Evolutionary conservation across 2,888 invertebrate genomes (phyloP), one percentile per base, ranked within the genome.

Genomic region (Aphrophora alni): DNA sequence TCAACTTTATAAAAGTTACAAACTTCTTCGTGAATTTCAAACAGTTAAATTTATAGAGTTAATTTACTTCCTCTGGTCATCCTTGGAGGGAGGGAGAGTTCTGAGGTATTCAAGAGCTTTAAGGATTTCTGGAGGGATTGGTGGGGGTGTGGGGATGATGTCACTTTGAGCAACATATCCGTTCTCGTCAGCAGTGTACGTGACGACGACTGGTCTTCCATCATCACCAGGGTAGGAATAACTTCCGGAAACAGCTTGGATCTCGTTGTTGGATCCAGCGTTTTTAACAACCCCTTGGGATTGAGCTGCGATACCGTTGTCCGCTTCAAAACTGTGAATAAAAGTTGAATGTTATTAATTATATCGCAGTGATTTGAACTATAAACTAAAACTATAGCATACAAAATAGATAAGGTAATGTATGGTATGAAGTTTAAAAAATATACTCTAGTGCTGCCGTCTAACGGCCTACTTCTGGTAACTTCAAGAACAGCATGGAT

Each of bases 161-260:
- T 85, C 88, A 24, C 89, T 93, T 87, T 89, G 88, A 27, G 93
- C 91, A 83, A 91, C 92, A 84, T 87, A 87, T 51, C 87, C 87
- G 87, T 93, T 92, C 85, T 93, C 93, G 84, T 93, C 93, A n/a
- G 93, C 93, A 51, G 91, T 90, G 86, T 93, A 93, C 12, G 90
- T 89, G 14, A 93, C 82, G 33, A 83, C 82, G 79, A 85, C 83
- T 38, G 84, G 84, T 17, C 83, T 83, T 26, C 86, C 86, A n/a
- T 87, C 86, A 0, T 85, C 85, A 24, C 84, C 85, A 26, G 84
- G 74, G 83, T 84, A 86, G 0, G 85, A 83, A 83, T 85, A 86
- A 14, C 86, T 85, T 7, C 86, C 87, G 51, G 84, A 82, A 75
- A 85, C 85, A 7, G 85, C 85, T 44, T 84, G 84, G 24, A 84